A percentile compares a stretch with the other conserved stretches of the same genome.
phyloP scores from a whole-genome alignment of 1,140 invertebrate species.

The Cydia pomonella region DNA sequence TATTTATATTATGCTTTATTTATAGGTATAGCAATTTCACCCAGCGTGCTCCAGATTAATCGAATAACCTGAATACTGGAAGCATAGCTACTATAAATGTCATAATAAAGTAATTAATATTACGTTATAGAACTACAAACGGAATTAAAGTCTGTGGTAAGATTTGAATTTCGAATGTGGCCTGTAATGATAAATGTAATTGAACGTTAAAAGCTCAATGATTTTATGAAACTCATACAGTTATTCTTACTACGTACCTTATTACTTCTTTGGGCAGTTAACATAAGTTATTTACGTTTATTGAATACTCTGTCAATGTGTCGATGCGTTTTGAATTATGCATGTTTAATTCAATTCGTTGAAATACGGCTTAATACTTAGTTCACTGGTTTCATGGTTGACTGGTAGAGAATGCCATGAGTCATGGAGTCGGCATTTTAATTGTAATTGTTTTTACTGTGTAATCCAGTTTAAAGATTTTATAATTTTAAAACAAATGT shows the following conservation, averaged over 20 bases:
- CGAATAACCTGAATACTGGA: constrained; percentile 37
- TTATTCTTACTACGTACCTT: not conserved
- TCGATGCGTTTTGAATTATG: constrained; percentile 28
- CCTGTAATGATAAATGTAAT: not conserved
- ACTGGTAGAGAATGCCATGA: too few relatives aligned
- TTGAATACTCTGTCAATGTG: constrained; percentile 28
- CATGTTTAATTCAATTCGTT: constrained; percentile 2
- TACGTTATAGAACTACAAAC: constrained; percentile 25
- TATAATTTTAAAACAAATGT: too few relatives aligned
- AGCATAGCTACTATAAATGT: constrained; percentile 41
- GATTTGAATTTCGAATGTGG: constrained; percentile 29
- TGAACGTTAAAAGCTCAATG: not conserved
- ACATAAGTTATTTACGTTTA: constrained; percentile 21
- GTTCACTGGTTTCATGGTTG: not conserved
- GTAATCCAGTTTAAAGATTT: too few relatives aligned
- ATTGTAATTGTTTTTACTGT: too few relatives aligned
- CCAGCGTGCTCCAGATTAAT: constrained; percentile 37
- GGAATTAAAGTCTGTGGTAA: constrained; percentile 20
- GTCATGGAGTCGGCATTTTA: too few relatives aligned
- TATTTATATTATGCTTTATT: too few relatives aligned
- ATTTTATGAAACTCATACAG: not conserved
- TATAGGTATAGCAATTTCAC: not conserved
- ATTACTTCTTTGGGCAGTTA: not conserved
- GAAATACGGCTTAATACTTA: not conserved
- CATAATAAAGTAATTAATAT: constrained; percentile 41